A percentile compares a stretch with the other conserved stretches of the same genome.
phyloP scores from a whole-genome alignment of 2,888 invertebrate genomes.

The Gastracanthus pulcherrimus region DNA sequence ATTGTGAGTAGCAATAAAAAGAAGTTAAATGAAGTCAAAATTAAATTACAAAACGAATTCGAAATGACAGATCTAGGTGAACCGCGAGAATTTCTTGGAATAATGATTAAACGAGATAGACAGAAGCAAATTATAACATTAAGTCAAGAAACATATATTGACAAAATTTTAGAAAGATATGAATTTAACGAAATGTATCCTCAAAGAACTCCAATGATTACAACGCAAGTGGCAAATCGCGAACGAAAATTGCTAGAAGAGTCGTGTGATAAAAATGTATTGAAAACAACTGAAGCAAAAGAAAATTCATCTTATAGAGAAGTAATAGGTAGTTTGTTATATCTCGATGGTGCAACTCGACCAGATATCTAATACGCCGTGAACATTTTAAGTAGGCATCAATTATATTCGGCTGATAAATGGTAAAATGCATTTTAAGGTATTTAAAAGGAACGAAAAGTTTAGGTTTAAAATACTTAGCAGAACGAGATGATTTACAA shows the following conservation, averaged over 20 bases:
- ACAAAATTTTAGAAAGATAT: background rate
- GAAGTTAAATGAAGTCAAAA: background rate
- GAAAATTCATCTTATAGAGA: too few relatives aligned
- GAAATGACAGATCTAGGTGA: background rate
- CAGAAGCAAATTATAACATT: background rate
- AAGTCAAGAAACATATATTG: background rate
- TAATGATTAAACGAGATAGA: background rate
- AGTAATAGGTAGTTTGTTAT: too few relatives aligned
- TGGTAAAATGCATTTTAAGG: too few relatives aligned
- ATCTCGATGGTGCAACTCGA: too few relatives aligned
- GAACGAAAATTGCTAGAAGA: background rate
- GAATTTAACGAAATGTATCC: background rate
- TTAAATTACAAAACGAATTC: background rate
- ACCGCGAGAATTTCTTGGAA: background rate
- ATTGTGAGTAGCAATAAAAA: background rate
- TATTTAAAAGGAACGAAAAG: too few relatives aligned
- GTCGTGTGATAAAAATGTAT: too few relatives aligned
- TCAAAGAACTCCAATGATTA: constrained; percentile 7
- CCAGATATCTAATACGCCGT: too few relatives aligned
- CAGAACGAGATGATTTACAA: too few relatives aligned
- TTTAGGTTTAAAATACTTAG: too few relatives aligned
- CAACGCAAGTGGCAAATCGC: background rate
- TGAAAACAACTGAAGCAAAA: too few relatives aligned
- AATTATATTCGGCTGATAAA: too few relatives aligned
- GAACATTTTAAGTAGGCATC: too few relatives aligned